phyloP scores from a whole-genome alignment of 2,888 invertebrate species.

The Hybos culiciformis region DNA sequence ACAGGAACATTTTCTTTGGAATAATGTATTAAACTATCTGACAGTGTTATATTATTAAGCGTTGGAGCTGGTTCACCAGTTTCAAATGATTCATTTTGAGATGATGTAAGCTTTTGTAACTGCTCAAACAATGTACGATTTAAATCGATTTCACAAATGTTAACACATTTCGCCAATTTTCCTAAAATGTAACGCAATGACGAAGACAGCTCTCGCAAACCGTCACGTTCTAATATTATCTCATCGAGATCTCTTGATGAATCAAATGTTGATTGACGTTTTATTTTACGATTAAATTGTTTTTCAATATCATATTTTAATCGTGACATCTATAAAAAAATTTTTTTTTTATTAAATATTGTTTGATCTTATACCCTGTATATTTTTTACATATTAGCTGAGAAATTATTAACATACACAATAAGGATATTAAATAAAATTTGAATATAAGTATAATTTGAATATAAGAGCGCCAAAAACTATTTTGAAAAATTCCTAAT shows the following conservation, averaged over 20 bases:
- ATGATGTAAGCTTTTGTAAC: constrained; percentile 2
- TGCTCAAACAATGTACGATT: constrained; percentile 59
- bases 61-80: constrained; percentile 19
- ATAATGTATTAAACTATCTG: constrained; percentile 15
- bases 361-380: too few species aligned
- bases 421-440: neutral
- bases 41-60: constrained; percentile 19
- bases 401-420: too few species aligned
- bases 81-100: neutral
- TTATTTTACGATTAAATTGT: constrained; percentile 33
- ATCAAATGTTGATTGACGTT: constrained; percentile 34
- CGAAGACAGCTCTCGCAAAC: constrained; percentile 47
- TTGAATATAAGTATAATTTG: neutral
- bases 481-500: too few species aligned
- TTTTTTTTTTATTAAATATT: neutral
- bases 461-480: too few species aligned
- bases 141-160: constrained; percentile 62
- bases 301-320: constrained; percentile 33
- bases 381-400: too few species aligned
- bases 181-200: constrained; percentile 51
- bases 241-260: constrained; percentile 30
- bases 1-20: constrained; percentile 54
- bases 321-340: constrained; percentile 30
- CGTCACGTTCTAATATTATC: constrained; percentile 42
- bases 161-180: constrained; percentile 59